A percentile compares a stretch with the other conserved stretches of the same genome.
Evolutionary conservation across 1,140 invertebrate genomes (phyloP).

Genomic region (Melipona quadrifasciata): DNA sequence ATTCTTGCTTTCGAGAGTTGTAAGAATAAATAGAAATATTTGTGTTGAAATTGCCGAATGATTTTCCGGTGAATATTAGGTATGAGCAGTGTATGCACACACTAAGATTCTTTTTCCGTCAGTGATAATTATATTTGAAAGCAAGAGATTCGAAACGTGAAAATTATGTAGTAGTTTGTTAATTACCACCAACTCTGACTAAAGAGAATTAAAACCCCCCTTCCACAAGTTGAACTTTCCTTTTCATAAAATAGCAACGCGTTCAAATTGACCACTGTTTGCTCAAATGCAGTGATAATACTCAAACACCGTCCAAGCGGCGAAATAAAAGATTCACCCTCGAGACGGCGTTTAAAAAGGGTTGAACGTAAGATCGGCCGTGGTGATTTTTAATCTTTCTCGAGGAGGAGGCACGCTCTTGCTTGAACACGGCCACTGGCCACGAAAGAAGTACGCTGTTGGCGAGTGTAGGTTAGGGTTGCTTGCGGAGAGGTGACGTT

Average conservation of each 20-base stretch:
- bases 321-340: neutral
- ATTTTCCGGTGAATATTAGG: too few species aligned
- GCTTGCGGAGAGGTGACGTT: neutral
- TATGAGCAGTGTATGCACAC: too few species aligned
- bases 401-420: neutral
- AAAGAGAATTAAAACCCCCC: neutral
- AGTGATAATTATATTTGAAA: too few species aligned
- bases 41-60: too few species aligned
- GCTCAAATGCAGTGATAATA: too few species aligned
- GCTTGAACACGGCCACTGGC: neutral
- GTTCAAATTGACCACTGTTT: neutral
- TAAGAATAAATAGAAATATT: too few species aligned
- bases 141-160: too few species aligned
- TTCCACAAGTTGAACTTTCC: neutral
- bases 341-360: conserved; percentile 8
- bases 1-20: too few species aligned
- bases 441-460: neutral
- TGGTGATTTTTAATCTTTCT: conserved; percentile 21
- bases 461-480: neutral
- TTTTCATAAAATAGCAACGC: neutral
- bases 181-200: too few species aligned
- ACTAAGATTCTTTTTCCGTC: too few species aligned
- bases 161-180: too few species aligned
- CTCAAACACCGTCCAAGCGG: neutral
- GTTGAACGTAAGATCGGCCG: neutral